Conservation (phyloP, 2,888 invertebrate genomes). For the Tipula lateralis region DNA sequence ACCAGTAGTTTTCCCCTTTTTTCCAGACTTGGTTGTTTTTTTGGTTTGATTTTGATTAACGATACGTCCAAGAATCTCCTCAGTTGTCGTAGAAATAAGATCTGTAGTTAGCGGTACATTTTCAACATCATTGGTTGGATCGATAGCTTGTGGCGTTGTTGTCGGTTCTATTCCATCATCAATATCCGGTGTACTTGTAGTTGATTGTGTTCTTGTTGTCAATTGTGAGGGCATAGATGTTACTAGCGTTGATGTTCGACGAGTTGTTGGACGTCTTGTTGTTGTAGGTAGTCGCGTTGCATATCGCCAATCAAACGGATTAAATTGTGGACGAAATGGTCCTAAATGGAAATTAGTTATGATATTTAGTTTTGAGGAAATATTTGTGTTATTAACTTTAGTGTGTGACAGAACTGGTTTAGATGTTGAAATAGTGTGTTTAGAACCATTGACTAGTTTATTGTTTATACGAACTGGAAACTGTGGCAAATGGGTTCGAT, state of each 20-base stretch:
- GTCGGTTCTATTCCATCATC: neutral
- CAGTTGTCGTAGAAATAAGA: neutral
- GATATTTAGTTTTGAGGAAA: neutral
- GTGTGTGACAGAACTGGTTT: neutral
- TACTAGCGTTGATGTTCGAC: neutral
- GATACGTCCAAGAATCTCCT: neutral
- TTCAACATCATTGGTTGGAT: neutral
- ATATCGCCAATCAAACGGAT: neutral
- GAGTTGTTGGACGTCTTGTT: neutral
- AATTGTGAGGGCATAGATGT: neutral
- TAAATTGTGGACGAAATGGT: neutral
- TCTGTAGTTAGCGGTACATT: neutral
- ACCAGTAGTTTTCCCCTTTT: neutral
- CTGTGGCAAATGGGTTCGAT: neutral
- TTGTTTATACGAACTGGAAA: neutral
- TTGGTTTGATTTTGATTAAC: neutral
- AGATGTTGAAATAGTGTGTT: neutral
- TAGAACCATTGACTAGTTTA: neutral
- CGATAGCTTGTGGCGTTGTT: neutral
- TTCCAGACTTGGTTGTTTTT: neutral
- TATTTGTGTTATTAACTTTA: neutral
- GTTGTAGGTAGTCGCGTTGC: neutral
- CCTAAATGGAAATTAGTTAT: slow-evolving; percentile 3
- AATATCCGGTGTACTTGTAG: neutral
- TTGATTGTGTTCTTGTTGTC: neutral